Evolutionary conservation across 2,113 vertebrate genomes (phyloP), one percentile per base, ranked within the genome.

Genomic region (Melanerpes formicivorus): DNA sequence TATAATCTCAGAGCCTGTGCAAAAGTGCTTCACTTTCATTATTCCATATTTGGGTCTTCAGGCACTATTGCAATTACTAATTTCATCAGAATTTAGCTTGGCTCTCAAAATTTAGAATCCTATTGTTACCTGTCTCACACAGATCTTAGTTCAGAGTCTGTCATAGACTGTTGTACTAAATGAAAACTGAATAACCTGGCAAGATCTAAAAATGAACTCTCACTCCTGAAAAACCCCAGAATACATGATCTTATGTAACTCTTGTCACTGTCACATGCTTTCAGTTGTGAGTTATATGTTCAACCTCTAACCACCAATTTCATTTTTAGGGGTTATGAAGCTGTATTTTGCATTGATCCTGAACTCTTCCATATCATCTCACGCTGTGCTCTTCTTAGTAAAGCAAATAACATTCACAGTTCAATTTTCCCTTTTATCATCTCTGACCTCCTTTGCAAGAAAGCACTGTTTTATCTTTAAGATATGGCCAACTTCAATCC

Each of bases 181-280:
- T 52, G 52, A 72, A 89, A 88, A 65, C 70, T 81, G 77, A 92
- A 95, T 89, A 88, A 94, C 76, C 44, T 91, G 79, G 70, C 62
- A 90, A 48, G 22, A 34, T 81, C 92, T 92, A 79, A 95, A 95
- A 96, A 93, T 62, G 84, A 96, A 5, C 77, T 78, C 15, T 3
- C 59, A 76, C 48, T 80, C 91, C 73, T 44, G 84, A 30, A 56
- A 42, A 89, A 46, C 60, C 90, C 66, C 66, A 32, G 74, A 94
- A 92, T 58, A 52, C 17, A 55, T 64, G 84, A 40, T 5, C 1
- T 89, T 90, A 65, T 54, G 6, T 46, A 93, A 95, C 29, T 27
- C 34, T 5, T n/a, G 72, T n/a, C 74, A 63, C 34, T 14, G 48
- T 30, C 67, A 30, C 78, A 89, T 69, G 12, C 44, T 79, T 23